Evolutionary conservation across 2,888 invertebrate species (phyloP).

Genomic region (Drosophila monieri): DNA sequence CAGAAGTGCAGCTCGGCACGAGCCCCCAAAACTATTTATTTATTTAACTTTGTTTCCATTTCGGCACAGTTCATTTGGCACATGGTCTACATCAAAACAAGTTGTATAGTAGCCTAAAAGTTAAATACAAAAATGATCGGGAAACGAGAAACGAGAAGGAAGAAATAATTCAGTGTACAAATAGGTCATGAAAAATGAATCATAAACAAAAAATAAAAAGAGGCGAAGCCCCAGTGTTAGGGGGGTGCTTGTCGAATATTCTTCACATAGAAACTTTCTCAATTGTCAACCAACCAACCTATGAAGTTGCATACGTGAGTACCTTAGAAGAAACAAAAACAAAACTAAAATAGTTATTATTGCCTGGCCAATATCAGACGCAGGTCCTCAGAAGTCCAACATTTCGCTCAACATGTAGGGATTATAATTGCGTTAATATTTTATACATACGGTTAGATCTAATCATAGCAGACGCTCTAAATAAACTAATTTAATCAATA

Average conservation of each 20-base stretch:
- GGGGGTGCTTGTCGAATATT: constrained; percentile 29
- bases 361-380: constrained; percentile 45
- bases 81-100: constrained; percentile 18
- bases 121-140: not conserved
- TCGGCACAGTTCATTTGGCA: constrained; percentile 27
- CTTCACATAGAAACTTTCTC: constrained; percentile 33
- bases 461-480: constrained; percentile 2
- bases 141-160: not conserved
- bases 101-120: constrained; percentile 9
- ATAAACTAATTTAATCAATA: constrained; percentile 6
- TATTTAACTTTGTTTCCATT: constrained; percentile 38
- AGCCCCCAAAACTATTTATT: constrained; percentile 16
- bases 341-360: constrained; percentile 33
- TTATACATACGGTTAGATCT: constrained; percentile 31
- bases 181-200: constrained; percentile 24
- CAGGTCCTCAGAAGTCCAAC: constrained; percentile 30
- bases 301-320: constrained; percentile 70
- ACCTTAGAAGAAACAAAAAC: constrained; percentile 64
- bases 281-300: constrained; percentile 35
- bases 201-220: constrained; percentile 15
- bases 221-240: not conserved
- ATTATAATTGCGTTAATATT: constrained; percentile 48
- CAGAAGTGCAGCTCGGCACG: constrained; percentile 12
- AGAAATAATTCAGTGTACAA: constrained; percentile 48
- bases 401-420: constrained; percentile 47